phyloP scores from a whole-genome alignment of 2,113 vertebrate species.

The Brachionichthys hirsutus region DNA sequence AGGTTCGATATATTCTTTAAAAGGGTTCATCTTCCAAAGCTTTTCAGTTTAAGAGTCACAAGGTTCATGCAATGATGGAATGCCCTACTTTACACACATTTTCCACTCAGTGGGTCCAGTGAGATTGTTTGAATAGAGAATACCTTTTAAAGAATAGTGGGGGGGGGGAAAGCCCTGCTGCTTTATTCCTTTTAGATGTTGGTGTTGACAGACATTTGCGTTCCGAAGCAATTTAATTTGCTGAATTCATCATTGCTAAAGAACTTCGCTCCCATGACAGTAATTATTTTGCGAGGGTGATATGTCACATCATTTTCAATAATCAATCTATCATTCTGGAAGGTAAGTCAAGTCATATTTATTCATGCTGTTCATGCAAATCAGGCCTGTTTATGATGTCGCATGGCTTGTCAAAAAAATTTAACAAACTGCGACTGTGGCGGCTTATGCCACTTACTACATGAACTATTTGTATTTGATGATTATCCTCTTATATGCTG shows the following conservation, averaged over 20 bases:
- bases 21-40: slow-evolving; percentile 20
- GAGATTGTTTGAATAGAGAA: background rate
- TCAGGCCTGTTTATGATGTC: slow-evolving; percentile 9
- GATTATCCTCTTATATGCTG: too few relatives aligned
- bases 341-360: slow-evolving; percentile 16
- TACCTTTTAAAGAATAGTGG: too few relatives aligned
- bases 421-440: background rate
- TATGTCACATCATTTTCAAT: slow-evolving; percentile 12
- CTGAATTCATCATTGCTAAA: slow-evolving; percentile 24
- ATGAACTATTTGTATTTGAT: background rate
- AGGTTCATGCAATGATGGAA: slow-evolving; percentile 5
- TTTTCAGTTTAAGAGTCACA: slow-evolving; percentile 6
- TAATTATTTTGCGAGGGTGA: slow-evolving; percentile 13
- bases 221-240: background rate
- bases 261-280: slow-evolving; percentile 3
- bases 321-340: slow-evolving; percentile 19
- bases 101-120: slow-evolving; percentile 26
- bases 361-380: slow-evolving; percentile 42
- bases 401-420: slow-evolving; percentile 8
- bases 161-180: background rate
- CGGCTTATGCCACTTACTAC: slow-evolving; percentile 7
- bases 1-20: background rate
- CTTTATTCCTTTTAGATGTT: slow-evolving; percentile 21
- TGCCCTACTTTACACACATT: slow-evolving; percentile 28
- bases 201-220: background rate